Evolutionary conservation across 2,113 vertebrate genomes (phyloP), one percentile per base, ranked within the genome.

Genomic region (Phalacrocorax brasilianus): DNA sequence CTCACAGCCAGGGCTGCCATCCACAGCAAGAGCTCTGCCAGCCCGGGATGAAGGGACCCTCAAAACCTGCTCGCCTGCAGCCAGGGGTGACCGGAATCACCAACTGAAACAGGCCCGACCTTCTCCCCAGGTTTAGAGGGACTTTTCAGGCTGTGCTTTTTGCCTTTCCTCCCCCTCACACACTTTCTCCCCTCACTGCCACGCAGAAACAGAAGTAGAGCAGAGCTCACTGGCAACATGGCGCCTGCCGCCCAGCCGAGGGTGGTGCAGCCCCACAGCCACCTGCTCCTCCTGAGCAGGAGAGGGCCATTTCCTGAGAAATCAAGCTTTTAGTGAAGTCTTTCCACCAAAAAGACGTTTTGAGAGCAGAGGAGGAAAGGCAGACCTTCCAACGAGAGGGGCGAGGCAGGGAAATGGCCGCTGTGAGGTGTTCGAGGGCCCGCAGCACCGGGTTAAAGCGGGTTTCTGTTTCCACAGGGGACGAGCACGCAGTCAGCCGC

Each of bases 11-110:
- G 24, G 27, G 8, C 33, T 61, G 65, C 80, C 5, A 1, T 6
- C 15, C 63, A 6, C 72, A 50, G 42, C 0, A 3, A 62, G 33
- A 66, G 26, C 77, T 66, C 40, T 77, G 76, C 16, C 56, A 20
- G 22, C 3, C 3, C 0, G 0, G 68, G 17, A 66, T 40, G 45
- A 32, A 18, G 0, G 30, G 61, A 32, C 6, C 18, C 3, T 0
- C 4, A 66, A 49, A 58, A 82, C 16, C 33, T 40, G 61, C 22
- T 66, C 2, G 4, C 12, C 71, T n/a, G 23, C 0, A 0, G 33
- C 70, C 61, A 58, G 17, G 32, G 42, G 27, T 58, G 44, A 35
- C 30, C 8, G 2, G 16, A 28, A 28, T 6, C 74, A 28, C 4
- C 82, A 26, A 1, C 56, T 23, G 73, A 30, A 44, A 35, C 44